Percentiles rank a stretch among this genome's conserved stretches.
These are phyloP conservation scores for Papilio xuthus DNA, from an alignment of 1,140 invertebrate genomes.

Conservation along the genomic window DNA sequence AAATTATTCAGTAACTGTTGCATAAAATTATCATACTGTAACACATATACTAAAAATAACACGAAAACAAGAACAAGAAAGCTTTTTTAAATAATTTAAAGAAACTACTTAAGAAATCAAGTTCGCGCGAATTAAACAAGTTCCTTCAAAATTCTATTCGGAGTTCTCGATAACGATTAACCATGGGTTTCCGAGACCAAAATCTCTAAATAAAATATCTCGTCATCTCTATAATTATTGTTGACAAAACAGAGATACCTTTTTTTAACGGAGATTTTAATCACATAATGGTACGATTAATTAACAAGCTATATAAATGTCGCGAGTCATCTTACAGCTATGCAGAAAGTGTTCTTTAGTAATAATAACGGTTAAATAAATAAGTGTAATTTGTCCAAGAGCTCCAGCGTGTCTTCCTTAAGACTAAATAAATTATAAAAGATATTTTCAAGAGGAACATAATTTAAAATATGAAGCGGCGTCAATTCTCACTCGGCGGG, in stretches of 20 bases:
- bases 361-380: slow-evolving; percentile 67
- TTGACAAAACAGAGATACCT: too few species aligned
- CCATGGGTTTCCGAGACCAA: too few species aligned
- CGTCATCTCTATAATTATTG: too few species aligned
- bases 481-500: neutral
- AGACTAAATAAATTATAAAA: slow-evolving; percentile 51
- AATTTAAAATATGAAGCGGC: slow-evolving; percentile 41
- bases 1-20: neutral
- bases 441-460: slow-evolving; percentile 48
- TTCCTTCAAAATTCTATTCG: slow-evolving; percentile 51
- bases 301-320: slow-evolving; percentile 61
- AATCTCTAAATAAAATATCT: too few species aligned
- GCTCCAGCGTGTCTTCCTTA: slow-evolving; percentile 43
- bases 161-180: slow-evolving; percentile 43
- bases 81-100: slow-evolving; percentile 9
- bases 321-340: slow-evolving; percentile 58
- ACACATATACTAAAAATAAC: neutral
- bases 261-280: too few species aligned
- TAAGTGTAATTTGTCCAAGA: slow-evolving; percentile 60
- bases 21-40: slow-evolving; percentile 8
- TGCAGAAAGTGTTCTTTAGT: slow-evolving; percentile 52
- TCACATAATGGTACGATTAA: too few species aligned
- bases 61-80: neutral
- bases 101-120: neutral
- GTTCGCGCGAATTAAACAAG: slow-evolving; percentile 9